Conservation (phyloP, 2,888 invertebrate genomes). For the Amiota minor region DNA sequence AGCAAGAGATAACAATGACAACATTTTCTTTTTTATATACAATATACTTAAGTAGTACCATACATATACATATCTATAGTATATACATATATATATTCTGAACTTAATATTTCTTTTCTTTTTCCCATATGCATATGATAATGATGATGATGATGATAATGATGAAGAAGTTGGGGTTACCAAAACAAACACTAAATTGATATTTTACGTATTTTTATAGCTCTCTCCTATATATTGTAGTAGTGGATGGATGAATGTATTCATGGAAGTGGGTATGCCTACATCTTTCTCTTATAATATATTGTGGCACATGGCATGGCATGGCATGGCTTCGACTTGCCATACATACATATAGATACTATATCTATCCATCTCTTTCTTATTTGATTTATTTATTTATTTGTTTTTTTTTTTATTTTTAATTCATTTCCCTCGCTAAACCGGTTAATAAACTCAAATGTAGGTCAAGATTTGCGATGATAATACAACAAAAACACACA, state of each 20-base stretch:
- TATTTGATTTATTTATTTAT: constrained; percentile 34
- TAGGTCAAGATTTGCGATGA: constrained; percentile 71
- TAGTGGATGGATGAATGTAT: background rate
- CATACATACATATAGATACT: constrained; percentile 23
- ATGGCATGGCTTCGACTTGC: background rate
- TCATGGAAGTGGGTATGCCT: background rate
- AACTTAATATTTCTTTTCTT: no score
- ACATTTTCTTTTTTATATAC: no score
- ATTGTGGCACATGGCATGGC: background rate
- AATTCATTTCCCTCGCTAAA: constrained; percentile 51
- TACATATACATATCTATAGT: no score
- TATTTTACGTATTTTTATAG: constrained; percentile 1
- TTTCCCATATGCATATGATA: no score
- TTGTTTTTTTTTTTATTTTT: constrained; percentile 31
- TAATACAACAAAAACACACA: constrained; percentile 51
- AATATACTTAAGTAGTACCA: no score
- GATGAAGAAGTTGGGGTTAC: no score
- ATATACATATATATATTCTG: no score
- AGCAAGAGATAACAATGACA: no score
- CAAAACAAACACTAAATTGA: no score
- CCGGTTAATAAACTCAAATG: constrained; percentile 71
- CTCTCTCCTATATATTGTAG: background rate
- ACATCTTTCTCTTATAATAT: background rate
- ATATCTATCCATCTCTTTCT: constrained; percentile 19
- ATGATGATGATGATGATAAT: no score